Evolutionary conservation across 1,140 invertebrate species (phyloP).

Genomic region (Pachyrhynchus sulphureomaculatus): DNA sequence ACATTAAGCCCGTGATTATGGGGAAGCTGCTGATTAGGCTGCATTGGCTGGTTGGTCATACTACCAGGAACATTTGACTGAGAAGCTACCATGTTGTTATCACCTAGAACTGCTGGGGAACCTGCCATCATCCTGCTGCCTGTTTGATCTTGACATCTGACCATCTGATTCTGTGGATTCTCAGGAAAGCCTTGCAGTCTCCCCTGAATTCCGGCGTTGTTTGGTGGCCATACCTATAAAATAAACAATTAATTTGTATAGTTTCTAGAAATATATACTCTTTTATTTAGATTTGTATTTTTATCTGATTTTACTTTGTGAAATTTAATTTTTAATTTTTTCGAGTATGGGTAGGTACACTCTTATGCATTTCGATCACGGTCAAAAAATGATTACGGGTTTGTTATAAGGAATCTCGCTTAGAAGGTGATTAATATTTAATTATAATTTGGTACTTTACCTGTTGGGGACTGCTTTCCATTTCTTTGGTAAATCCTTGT

Average conservation of each 20-base stretch:
- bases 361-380: no score
- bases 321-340: no score
- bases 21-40: conserved; percentile 35
- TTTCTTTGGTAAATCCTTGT: conserved; percentile 51
- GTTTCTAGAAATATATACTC: no score
- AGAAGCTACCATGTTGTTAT: conserved; percentile 43
- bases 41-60: conserved; percentile 40
- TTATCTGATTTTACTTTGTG: no score
- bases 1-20: conserved; percentile 36
- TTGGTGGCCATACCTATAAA: conserved; percentile 37
- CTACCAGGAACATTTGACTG: conserved; percentile 32
- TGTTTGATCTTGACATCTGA: conserved; percentile 45
- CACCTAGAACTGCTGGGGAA: conserved; percentile 47
- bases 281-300: no score
- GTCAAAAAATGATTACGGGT: no score
- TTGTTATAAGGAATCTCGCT: no score
- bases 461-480: conserved; percentile 33
- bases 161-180: conserved; percentile 35
- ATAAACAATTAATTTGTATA: neutral
- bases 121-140: conserved; percentile 33
- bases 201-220: conserved; percentile 32
- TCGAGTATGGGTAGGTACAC: no score
- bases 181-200: conserved; percentile 38
- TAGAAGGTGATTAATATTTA: neutral
- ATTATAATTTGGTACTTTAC: conserved; percentile 16